These are phyloP conservation scores for Sapayoa aenigma DNA, from an alignment of 2,113 vertebrate species.

Conservation along the genomic window DNA sequence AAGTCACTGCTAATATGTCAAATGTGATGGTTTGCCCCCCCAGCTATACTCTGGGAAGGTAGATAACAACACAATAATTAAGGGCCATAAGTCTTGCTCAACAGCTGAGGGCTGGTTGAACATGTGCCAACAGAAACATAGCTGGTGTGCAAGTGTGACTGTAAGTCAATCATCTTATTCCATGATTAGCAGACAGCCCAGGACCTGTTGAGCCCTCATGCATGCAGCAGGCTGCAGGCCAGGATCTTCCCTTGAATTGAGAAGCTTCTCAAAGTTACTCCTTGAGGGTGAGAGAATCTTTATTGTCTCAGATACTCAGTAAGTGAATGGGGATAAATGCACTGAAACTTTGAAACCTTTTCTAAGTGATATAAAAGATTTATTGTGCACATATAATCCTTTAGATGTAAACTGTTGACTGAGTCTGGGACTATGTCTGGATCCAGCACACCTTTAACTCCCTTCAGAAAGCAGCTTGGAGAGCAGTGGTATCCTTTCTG, in stretches of 20 bases:
- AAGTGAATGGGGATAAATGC: neutral
- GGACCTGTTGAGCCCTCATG: neutral
- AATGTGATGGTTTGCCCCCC: neutral
- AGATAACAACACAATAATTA: neutral
- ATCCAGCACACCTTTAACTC: neutral
- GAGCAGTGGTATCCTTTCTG: neutral
- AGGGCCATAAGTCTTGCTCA: neutral
- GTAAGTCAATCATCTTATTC: neutral
- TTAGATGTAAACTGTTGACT: neutral
- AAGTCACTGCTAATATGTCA: neutral
- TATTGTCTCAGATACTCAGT: neutral
- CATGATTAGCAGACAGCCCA: neutral
- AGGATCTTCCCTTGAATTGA: neutral
- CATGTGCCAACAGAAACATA: neutral
- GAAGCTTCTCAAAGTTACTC: neutral
- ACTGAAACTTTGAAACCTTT: neutral
- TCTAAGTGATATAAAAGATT: neutral
- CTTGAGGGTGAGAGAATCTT: neutral
- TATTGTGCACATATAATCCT: neutral
- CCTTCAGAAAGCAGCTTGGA: neutral
- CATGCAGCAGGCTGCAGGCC: neutral
- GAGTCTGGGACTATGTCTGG: neutral
- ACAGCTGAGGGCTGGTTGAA: neutral
- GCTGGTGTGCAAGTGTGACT: neutral
- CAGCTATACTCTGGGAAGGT: neutral